Base-by-base conservation (phyloP, 2,888 invertebrate species). In the Leucophenga maculata region DNA sequence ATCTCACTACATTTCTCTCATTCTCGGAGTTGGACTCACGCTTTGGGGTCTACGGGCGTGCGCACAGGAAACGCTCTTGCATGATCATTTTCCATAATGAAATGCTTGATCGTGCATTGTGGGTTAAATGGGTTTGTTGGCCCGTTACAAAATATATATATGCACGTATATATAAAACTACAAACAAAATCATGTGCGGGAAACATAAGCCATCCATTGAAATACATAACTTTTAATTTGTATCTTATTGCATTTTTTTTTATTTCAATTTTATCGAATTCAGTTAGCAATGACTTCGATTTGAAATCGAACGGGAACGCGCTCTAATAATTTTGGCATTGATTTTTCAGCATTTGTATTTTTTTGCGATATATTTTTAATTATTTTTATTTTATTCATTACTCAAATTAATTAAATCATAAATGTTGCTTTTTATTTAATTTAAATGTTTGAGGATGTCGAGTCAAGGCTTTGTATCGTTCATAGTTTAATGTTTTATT, bases 81-180 rank as follows among this genome's bases (percentile, higher is more conserved):
- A 70, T 79, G 78, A 85, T 85, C 78, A 85, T 83, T 85, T 81
- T 85, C 85, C 85, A 84, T 83, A 83, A 83, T 85, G 78, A 83
- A 83, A 76, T 80, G 77, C 72, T 76, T n/a, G 18, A 75, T 73
- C 79, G 79, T 73, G 73, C 77, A 75, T 85, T 84, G 84, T 82
- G 78, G 83, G 85, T 83, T 84, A 83, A 83, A 76, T 80, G 85
- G 78, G 85, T 83, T 83, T 83, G 75, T 83, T 83, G 85, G 84
- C 83, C 83, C 77, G 55, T 65, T 54, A 31, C 26, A 52, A 55
- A 22, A 26, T 26, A 26, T 26, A 26, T 26, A 26, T 26, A 26
- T 26, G 4, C 4, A 26, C 4, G 4, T 26, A 26, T 26, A 26
- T 26, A 26, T 26, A 26, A 3, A 3, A 26, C 48, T 6, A n/a